Conservation (phyloP, 2,113 vertebrate genomes). For the Danio rerio region DNA sequence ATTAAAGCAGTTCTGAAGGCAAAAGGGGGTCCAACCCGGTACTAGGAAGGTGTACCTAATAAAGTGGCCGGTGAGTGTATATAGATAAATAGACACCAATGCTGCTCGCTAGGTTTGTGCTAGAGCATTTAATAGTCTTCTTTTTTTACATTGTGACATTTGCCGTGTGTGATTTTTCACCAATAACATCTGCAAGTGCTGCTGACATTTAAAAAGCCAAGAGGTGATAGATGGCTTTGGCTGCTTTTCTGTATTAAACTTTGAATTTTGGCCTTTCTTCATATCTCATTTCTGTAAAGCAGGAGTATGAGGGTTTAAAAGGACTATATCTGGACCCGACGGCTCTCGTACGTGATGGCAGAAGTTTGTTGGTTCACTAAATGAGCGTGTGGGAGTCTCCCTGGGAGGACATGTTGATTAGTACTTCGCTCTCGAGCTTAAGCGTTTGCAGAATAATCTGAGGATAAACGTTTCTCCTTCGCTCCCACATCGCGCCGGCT, state of each 20-base stretch:
- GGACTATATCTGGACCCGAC: not conserved
- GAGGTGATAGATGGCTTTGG: constrained; percentile 4
- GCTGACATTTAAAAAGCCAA: constrained; percentile 34
- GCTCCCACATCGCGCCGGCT: not conserved
- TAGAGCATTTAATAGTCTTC: not conserved
- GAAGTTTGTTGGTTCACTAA: not conserved
- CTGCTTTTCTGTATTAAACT: not conserved
- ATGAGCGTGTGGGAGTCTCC: constrained; percentile 16
- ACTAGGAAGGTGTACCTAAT: too few relatives aligned
- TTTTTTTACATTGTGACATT: constrained; percentile 19
- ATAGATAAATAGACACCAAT: not conserved
- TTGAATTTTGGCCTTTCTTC: constrained; percentile 17
- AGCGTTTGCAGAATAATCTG: not conserved
- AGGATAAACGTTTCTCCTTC: not conserved
- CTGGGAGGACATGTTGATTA: constrained; percentile 14
- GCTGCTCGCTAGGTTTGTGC: not conserved
- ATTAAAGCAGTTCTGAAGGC: too few relatives aligned
- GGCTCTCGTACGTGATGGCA: not conserved
- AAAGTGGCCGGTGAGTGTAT: too few relatives aligned
- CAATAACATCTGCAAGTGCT: not conserved
- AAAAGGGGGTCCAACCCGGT: too few relatives aligned
- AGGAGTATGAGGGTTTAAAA: not conserved
- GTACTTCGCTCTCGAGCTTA: not conserved
- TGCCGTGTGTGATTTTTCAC: not conserved
- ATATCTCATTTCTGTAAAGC: not conserved